Base-by-base conservation (phyloP, 2,888 invertebrate genomes). In the Pammene fasciana region DNA sequence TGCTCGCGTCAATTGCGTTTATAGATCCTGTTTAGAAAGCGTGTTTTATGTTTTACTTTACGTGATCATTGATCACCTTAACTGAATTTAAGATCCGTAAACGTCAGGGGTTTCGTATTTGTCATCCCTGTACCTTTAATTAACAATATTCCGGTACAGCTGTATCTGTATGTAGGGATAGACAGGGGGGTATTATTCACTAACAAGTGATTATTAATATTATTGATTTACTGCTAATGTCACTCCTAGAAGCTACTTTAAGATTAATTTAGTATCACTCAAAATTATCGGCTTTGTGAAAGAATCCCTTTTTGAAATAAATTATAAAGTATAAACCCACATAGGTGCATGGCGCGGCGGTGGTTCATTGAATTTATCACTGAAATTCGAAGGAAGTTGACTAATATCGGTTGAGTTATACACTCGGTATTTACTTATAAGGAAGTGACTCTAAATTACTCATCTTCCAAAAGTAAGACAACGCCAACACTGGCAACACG, bases 341-440 rank as follows among this genome's bases (percentile, higher is more conserved):
- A 48, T 52, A 1, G 7, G n/a, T 8, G 34, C 18, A 34, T 54
- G 16, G 8, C 11, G 43, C 7, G 43, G 13, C 52, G 26, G 13
- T 26, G 52, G 52, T 26, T 5, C 13, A 50, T 13, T 38, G 34
- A 18, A 64, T 64, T 18, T 18, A 50, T 52, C 18, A 62, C 41
- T 52, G n/a, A 62, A 52, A 52, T 61, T 65, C 16, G 26, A 46
- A 54, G 68, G 68, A 70, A 65, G 46, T 59, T 70, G 68, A 70
- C 65, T 65, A 70, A 70, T 38, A 46, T 56, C 26, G 54, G 65
- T 65, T 60, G 45, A 60, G 68, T 59, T 59, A 70, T 16, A 46
- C 70, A 60, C 41, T 70, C 54, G 70, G 59, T 26, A 70, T 70
- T 65, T 60, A 59, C 52, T 54, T 38, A 65, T 64, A 65, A 70